Base-by-base conservation (phyloP, 2,113 vertebrate species). In the Ctenodactylus gundi region DNA sequence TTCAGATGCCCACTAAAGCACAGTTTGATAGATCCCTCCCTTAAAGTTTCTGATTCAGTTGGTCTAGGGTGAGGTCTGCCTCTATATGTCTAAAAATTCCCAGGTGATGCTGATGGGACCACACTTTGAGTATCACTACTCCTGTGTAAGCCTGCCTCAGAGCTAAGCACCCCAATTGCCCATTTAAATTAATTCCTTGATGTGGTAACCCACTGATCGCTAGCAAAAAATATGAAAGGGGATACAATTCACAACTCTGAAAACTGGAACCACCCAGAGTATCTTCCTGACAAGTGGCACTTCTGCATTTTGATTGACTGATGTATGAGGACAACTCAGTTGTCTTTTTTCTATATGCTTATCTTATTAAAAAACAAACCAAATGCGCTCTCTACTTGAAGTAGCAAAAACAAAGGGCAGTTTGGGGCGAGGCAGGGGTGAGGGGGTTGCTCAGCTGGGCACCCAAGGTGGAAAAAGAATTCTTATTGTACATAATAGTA, bases 401-500 rank as follows among this genome's bases (percentile, higher is more conserved):
- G 70, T 87, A 93, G 36, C 46, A 84, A 91, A 77, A 25, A 90
- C 15, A 93, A 85, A 93, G 57, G 65, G 75, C 84, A 85, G 57
- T 95, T 92, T 88, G 23, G 36, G 72, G 44, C 91, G 82, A 93
- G 87, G 93, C 84, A 75, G 65, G 64, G 67, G 20, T 87, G 25
- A 72, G 94, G 75, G 53, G 15, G 23, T 96, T 84, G 87, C 65
- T 94, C 7, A 10, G 55, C 11, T 90, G 81, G 90, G 84, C 49
- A 94, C 70, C 77, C 44, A 36, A 39, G 77, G 70, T 90, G 72
- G 55, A 78, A 76, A 95, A 95, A 91, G 44, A 39, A 93, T 94
- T 95, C 67, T 95, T 95, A 92, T 57, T 97, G 96, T 97, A 97
- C 62, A 97, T 97, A 96, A 87, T 57, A 96, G 55, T 85, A 92